Conservation (phyloP, 1,140 invertebrate species). For the Planococcus citri region DNA sequence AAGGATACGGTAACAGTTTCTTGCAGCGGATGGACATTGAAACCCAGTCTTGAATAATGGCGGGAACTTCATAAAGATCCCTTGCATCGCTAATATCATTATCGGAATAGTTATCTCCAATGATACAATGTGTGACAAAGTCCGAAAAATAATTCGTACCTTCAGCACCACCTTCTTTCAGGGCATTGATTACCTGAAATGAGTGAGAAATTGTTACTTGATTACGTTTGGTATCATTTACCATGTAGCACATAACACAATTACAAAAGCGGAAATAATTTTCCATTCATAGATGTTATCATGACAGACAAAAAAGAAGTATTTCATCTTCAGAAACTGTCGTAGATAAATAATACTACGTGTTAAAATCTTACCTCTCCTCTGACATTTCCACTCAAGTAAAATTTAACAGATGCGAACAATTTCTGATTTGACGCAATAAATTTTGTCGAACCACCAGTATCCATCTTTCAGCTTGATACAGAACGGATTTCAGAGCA, state of each 20-base stretch:
- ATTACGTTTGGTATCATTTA: too few species aligned
- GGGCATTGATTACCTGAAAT: conserved; percentile 57
- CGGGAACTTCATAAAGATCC: conserved; percentile 81
- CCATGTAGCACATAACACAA: too few species aligned
- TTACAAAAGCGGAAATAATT: neutral
- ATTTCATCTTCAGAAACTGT: too few species aligned
- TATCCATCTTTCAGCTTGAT: neutral
- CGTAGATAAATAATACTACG: too few species aligned
- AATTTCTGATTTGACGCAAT: conserved; percentile 26
- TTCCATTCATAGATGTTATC: too few species aligned
- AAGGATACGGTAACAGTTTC: conserved; percentile 57
- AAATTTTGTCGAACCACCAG: neutral
- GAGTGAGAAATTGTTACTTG: neutral
- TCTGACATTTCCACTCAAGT: conserved; percentile 51
- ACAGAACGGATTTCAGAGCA: neutral
- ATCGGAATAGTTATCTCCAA: conserved; percentile 62
- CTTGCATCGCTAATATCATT: conserved; percentile 69
- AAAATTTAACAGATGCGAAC: conserved; percentile 54
- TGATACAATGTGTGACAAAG: conserved; percentile 77
- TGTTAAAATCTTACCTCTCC: conserved; percentile 41
- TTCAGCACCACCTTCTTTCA: conserved; percentile 71
- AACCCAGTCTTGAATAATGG: conserved; percentile 74
- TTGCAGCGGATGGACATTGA: conserved; percentile 52
- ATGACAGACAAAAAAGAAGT: too few species aligned
- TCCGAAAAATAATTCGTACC: conserved; percentile 70